A percentile compares a stretch with the other conserved stretches of the same genome.
These are phyloP conservation scores for Piprites chloris DNA, from an alignment of 2,113 vertebrate species.

Conservation along the genomic window DNA sequence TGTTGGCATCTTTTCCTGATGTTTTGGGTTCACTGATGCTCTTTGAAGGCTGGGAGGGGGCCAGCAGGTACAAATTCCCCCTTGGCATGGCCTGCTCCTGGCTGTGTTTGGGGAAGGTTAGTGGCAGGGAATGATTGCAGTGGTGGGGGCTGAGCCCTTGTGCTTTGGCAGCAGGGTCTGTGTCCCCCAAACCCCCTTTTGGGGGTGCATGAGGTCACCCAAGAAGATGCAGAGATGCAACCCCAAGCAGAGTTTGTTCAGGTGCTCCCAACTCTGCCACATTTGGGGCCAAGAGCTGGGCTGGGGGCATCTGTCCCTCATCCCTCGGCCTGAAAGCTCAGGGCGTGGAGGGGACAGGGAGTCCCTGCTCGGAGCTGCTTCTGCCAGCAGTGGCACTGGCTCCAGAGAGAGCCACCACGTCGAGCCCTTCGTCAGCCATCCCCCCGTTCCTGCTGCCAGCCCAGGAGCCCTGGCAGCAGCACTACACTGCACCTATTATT, in stretches of 20 bases:
- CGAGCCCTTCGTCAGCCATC: neutral
- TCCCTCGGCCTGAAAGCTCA: accelerated
- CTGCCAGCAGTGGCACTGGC: accelerated
- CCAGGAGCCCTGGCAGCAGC: neutral
- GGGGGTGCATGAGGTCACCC: accelerated
- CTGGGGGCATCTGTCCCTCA: accelerated
- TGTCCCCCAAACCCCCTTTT: neutral
- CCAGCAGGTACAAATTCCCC: neutral
- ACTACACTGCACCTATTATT: neutral
- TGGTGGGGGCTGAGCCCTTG: neutral
- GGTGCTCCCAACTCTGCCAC: accelerated
- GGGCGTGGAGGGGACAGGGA: neutral
- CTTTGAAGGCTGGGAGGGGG: neutral
- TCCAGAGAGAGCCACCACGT: neutral
- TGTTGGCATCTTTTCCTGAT: neutral
- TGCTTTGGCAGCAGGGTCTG: neutral
- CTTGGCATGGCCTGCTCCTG: neutral
- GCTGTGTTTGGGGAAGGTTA: neutral
- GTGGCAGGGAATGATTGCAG: accelerated
- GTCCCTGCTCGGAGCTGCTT: accelerated
- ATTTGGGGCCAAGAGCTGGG: neutral
- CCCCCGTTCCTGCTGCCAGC: neutral
- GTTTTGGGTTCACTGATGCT: accelerated
- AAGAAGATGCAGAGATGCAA: neutral
- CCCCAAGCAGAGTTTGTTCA: neutral